Conservation (phyloP, 2,113 vertebrate genomes). For the Aphyosemion australe region DNA sequence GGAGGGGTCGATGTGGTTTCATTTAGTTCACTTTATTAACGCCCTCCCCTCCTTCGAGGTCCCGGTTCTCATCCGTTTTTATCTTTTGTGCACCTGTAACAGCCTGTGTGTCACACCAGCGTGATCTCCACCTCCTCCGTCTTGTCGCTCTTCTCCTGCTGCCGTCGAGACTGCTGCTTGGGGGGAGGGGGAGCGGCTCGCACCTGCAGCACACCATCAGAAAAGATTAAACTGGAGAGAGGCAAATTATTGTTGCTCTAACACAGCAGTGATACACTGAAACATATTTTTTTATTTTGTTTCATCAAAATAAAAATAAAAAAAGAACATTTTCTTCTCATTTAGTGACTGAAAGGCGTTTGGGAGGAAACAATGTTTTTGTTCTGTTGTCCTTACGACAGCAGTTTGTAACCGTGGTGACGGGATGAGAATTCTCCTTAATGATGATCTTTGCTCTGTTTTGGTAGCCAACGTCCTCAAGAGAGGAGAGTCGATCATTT, state of each 20-base stretch:
- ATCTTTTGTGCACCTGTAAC: slow-evolving; percentile 15
- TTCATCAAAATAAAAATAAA: no score
- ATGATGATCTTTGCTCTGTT: no score
- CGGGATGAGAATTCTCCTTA: no score
- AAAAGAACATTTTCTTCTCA: no score
- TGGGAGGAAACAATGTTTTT: no score
- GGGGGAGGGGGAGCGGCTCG: slow-evolving; percentile 95
- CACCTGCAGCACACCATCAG: slow-evolving; percentile 79
- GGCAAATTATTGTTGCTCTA: not conserved
- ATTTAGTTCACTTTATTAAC: slow-evolving; percentile 41
- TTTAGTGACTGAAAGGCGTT: no score
- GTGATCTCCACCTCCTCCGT: slow-evolving; percentile 98
- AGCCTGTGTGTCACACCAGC: slow-evolving; percentile 83
- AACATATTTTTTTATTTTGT: no score
- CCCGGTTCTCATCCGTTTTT: slow-evolving; percentile 26
- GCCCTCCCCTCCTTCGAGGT: slow-evolving; percentile 34
- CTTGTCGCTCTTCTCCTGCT: slow-evolving; percentile 91
- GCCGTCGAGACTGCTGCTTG: slow-evolving; percentile 87
- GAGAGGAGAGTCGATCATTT: no score
- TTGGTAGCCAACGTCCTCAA: no score
- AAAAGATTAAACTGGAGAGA: not conserved
- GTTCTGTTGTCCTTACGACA: no score
- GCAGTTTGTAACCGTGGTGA: no score
- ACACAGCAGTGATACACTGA: not conserved
- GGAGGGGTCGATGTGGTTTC: slow-evolving; percentile 19